These are phyloP conservation scores for Meiosimyza decipiens DNA, from an alignment of 2,888 invertebrate species.

Conservation along the genomic window DNA sequence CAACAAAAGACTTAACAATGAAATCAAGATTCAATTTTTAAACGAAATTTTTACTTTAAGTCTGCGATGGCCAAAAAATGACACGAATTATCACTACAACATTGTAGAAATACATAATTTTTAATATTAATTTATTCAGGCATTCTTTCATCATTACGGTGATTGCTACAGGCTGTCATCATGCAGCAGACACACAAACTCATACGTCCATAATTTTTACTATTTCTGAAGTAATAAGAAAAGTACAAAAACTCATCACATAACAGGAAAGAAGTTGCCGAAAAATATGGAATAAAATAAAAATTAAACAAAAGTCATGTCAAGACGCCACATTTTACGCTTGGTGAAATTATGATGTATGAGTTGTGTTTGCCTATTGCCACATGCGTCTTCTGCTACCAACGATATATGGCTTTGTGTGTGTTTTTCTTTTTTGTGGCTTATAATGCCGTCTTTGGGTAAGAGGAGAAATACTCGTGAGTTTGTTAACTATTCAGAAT, in stretches of 20 bases:
- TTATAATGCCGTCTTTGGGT: no score
- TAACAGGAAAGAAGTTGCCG: neutral
- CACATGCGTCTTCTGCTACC: neutral
- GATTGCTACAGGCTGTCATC: conserved; percentile 11
- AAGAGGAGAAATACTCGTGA: no score
- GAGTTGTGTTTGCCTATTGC: neutral
- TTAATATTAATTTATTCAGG: conserved; percentile 16
- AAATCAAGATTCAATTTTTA: no score
- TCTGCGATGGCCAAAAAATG: no score
- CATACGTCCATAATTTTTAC: no score
- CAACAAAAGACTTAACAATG: no score
- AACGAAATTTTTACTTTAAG: no score
- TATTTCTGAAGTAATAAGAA: neutral
- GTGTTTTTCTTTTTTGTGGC: no score
- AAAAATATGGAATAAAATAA: conserved; percentile 13
- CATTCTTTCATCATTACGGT: conserved; percentile 6
- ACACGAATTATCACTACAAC: neutral
- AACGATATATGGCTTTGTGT: no score
- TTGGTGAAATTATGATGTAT: no score
- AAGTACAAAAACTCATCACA: neutral
- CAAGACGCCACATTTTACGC: conserved; percentile 11
- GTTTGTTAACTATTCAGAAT: no score
- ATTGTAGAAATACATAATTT: neutral
- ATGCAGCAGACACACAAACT: conserved; percentile 5
- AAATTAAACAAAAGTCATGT: conserved; percentile 24